phyloP scores from a whole-genome alignment of 2,888 invertebrate species.

The Drosophila putrida region DNA sequence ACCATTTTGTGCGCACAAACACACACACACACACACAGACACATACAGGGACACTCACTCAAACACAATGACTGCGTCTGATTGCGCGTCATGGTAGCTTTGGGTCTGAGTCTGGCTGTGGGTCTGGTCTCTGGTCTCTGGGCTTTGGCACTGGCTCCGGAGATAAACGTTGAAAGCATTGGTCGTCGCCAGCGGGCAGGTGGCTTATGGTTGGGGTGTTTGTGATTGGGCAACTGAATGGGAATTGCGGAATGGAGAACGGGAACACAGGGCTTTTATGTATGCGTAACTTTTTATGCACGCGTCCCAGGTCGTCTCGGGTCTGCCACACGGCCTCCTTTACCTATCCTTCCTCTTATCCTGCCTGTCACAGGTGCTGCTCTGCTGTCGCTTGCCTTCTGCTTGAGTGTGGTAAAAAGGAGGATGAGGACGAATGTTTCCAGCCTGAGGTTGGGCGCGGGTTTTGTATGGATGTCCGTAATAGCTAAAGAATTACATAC shows the following conservation, averaged over 20 bases:
- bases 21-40: constrained; percentile 18
- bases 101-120: constrained; percentile 7
- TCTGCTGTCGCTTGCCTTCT: constrained; percentile 20
- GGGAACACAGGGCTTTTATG: constrained; percentile 46
- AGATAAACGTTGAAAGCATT: constrained; percentile 74
- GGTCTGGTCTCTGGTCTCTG: constrained; percentile 22
- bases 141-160: constrained; percentile 43
- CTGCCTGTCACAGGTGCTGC: constrained; percentile 70
- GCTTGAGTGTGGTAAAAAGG: not conserved
- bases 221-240: constrained; percentile 58
- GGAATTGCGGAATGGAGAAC: not conserved
- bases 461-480: constrained; percentile 67
- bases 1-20: constrained; percentile 58
- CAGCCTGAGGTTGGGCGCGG: constrained; percentile 15
- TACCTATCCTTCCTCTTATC: not conserved
- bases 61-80: constrained; percentile 70
- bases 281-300: constrained; percentile 77
- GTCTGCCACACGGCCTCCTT: constrained; percentile 14
- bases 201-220: constrained; percentile 62
- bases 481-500: constrained; percentile 85
- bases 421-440: not conserved
- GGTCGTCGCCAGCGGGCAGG: constrained; percentile 59
- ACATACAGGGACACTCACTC: constrained; percentile 43
- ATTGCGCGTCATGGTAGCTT: constrained; percentile 63
- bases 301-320: constrained; percentile 48